A percentile compares a stretch with the other conserved stretches of the same genome.
Evolutionary conservation across 2,797 vertebrate genomes (phyloP).

Genomic region (Gambelia wislizenii): DNA sequence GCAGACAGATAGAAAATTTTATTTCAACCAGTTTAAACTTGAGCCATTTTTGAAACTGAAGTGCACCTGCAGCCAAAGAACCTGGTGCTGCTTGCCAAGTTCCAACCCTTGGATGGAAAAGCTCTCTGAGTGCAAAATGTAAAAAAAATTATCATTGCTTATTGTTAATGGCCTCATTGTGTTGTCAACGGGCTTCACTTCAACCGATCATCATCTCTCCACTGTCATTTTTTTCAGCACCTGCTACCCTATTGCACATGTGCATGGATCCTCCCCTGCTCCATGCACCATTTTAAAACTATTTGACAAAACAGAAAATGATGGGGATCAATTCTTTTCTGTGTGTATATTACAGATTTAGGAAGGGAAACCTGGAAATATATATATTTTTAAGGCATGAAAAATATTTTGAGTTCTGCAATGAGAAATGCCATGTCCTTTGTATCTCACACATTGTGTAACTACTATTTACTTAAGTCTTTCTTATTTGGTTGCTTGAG

Average conservation of each 20-base stretch:
- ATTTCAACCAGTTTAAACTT: conserved; percentile 37
- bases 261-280: neutral
- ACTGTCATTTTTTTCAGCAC: conserved; percentile 42
- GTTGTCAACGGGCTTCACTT: conserved; percentile 43
- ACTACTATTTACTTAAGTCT: neutral
- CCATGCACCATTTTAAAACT: neutral
- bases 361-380: neutral
- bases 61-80: conserved; percentile 26
- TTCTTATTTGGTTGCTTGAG: no score
- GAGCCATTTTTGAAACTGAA: conserved; percentile 6
- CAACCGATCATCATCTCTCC: conserved; percentile 17
- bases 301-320: neutral
- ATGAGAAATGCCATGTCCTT: neutral
- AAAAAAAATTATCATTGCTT: conserved; percentile 45
- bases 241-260: conserved; percentile 7
- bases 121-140: conserved; percentile 38
- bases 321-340: neutral
- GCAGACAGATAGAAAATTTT: conserved; percentile 38
- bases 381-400: neutral
- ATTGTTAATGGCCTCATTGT: conserved; percentile 41
- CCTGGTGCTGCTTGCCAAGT: conserved; percentile 44
- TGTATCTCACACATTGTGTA: no score
- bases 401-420: neutral
- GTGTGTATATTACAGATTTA: neutral
- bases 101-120: conserved; percentile 38